Evolutionary conservation across 2,797 vertebrate species (phyloP).

Genomic region (Hydrophis major): DNA sequence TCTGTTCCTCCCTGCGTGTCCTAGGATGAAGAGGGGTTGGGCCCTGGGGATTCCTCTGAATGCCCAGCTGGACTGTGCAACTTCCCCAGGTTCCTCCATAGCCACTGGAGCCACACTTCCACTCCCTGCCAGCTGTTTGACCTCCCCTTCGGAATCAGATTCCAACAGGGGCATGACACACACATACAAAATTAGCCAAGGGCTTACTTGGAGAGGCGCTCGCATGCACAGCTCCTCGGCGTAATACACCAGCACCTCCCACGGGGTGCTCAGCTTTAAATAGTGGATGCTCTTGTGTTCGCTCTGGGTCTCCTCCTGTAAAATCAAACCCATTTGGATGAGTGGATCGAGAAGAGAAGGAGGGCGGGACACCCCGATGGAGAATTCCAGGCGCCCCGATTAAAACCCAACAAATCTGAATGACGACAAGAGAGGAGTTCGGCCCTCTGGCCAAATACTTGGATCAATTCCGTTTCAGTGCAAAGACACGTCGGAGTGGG

Average conservation of each 20-base stretch:
- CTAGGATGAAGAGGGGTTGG: no score
- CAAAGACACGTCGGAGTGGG: background rate
- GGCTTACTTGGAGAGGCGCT: constrained; percentile 74
- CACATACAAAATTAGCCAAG: rapidly evolving
- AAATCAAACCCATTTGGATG: background rate
- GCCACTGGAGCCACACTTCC: no score
- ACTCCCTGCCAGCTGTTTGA: no score
- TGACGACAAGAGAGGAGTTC: background rate
- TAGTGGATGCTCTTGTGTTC: constrained; percentile 77
- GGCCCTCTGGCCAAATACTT: background rate
- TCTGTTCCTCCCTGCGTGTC: no score
- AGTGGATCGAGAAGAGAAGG: background rate
- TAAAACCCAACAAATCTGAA: no score
- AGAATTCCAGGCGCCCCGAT: background rate
- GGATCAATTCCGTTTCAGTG: background rate
- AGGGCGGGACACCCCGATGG: background rate
- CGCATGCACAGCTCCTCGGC: constrained; percentile 77
- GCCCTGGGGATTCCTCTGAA: no score
- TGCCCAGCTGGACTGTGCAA: no score
- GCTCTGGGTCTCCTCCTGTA: constrained; percentile 74
- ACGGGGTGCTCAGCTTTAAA: constrained; percentile 75
- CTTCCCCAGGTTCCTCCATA: no score
- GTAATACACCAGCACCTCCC: constrained; percentile 75
- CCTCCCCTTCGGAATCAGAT: no score
- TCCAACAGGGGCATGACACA: no score